These are phyloP conservation scores for Mormoops blainvillei DNA, from an alignment of 2,113 vertebrate genomes.

Conservation along the genomic window DNA sequence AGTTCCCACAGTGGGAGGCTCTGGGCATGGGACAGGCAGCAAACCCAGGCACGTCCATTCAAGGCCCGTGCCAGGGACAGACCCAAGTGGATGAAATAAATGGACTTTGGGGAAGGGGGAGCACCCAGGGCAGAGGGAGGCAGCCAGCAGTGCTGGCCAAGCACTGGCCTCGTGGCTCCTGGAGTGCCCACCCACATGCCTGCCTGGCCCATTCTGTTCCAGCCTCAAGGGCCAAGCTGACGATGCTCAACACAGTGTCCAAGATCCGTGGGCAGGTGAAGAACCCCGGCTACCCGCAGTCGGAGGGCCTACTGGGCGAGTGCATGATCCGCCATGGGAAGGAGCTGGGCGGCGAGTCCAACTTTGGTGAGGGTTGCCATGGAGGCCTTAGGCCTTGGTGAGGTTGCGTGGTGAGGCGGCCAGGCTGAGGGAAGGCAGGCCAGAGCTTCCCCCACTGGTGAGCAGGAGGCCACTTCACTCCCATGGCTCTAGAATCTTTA, in stretches of 20 bases:
- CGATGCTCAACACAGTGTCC: constrained; percentile 97
- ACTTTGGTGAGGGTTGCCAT: constrained; percentile 87
- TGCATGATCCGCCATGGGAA: constrained; percentile 94
- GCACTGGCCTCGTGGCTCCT: background rate
- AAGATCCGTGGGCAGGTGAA: constrained; percentile 99
- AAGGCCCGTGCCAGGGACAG: background rate
- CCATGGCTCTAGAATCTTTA: background rate
- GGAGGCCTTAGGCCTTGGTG: background rate
- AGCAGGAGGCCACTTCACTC: background rate
- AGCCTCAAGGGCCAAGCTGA: constrained; percentile 97
- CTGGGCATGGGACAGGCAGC: accelerated
- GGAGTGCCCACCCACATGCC: background rate
- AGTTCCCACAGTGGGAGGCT: no score
- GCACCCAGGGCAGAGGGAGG: background rate
- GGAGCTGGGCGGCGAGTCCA: constrained; percentile 96
- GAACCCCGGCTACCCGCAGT: constrained; percentile 95
- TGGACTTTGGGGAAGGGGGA: background rate
- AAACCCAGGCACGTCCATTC: background rate
- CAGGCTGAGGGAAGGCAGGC: background rate
- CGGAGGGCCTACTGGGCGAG: constrained; percentile 95
- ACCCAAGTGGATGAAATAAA: background rate
- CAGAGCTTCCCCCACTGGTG: background rate
- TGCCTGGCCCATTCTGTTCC: constrained; percentile 10
- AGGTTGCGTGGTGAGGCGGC: no score
- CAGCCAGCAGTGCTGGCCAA: background rate